phyloP scores from a whole-genome alignment of 2,888 invertebrate genomes.

The Micropterix aruncella region DNA sequence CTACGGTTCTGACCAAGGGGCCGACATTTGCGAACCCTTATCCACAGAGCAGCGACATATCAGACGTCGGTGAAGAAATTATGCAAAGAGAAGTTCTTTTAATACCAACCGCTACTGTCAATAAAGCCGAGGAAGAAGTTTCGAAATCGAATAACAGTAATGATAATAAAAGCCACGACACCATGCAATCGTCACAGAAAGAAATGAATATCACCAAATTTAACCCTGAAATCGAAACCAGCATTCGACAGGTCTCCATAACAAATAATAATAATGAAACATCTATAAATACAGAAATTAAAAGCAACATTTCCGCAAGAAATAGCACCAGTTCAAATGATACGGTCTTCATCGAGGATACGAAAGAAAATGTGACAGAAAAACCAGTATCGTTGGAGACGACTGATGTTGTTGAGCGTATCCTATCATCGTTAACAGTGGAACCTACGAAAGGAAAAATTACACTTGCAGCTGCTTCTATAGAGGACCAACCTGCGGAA shows the following conservation, averaged over 20 bases:
- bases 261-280: neutral
- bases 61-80: neutral
- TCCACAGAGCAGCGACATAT: neutral
- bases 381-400: conserved; percentile 33
- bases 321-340: neutral
- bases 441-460: neutral
- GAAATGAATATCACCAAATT: neutral
- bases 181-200: neutral
- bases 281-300: neutral
- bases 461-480: neutral
- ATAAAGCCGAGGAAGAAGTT: no score
- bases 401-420: conserved; percentile 15
- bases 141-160: neutral
- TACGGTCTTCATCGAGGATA: neutral
- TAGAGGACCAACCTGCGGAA: conserved; percentile 17
- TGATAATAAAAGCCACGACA: neutral
- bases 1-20: neutral
- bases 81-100: neutral
- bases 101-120: neutral
- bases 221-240: neutral
- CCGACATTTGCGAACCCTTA: neutral
- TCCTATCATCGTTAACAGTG: neutral
- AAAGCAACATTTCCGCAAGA: neutral
- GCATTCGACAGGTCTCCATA: neutral
- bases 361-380: conserved; percentile 26